Base-by-base conservation (phyloP, 2,113 vertebrate species). In the Carlito syrichta region DNA sequence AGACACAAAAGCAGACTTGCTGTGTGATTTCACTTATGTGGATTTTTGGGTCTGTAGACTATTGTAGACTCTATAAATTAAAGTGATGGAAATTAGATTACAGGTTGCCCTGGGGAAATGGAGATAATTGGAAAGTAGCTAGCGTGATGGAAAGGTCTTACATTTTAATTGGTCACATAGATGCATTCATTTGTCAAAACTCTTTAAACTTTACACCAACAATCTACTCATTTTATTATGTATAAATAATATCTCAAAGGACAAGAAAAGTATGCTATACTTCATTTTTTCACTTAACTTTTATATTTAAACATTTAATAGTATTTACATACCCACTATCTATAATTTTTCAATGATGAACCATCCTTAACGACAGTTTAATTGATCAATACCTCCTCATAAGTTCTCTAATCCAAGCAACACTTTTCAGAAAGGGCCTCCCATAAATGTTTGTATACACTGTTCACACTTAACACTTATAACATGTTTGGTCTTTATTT, bases 401-500 rank as follows among this genome's bases (percentile, higher is more conserved):
- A 10, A 12, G 56, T 25, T 62, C 10, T 86, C 14, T 71, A 38
- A 73, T 62, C 6, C 27, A 84, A 84, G 43, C n/a, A 86, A 38
- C 5, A 8, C 45, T 84, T 90, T 76, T 58, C 45, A 81, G 69
- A 69, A 85, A 71, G 6, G 8, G 3, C 12, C 8, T 40, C 77
- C 77, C 58, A 23, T 62, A 87, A 91, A 48, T 69, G 6, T 76
- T 38, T 91, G 5, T 60, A 62, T 30, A 52, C 3, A 23, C 20
- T 78, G 78, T 69, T 71, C 63, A 58, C 12, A 92, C 27, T 89
- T 86, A 94, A 54, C 6, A 52, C 38, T 86, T 82, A 40, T 35
- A 88, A 82, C 19, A 62, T 30, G 86, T 88, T 60, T 50, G 58
- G 81, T 87, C n/a, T 76, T 93, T 81, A 91, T 85, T 54, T 91